These are phyloP conservation scores for Parotocinclus haroldoi DNA, from an alignment of 2,797 vertebrate genomes.

Conservation along the genomic window DNA sequence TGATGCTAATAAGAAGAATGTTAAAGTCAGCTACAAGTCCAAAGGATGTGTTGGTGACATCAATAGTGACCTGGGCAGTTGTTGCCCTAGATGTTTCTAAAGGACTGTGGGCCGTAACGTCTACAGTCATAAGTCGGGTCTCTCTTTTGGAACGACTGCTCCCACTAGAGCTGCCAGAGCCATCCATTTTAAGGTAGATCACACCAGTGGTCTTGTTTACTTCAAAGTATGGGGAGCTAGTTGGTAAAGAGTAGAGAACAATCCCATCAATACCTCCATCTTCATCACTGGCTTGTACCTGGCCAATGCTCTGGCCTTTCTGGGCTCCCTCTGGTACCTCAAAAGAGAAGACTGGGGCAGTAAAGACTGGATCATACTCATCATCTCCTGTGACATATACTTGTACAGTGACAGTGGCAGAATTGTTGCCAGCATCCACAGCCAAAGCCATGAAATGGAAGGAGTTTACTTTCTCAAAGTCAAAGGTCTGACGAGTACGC, in stretches of 20 bases:
- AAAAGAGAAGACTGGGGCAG: constrained; percentile 80
- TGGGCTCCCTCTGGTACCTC: constrained; percentile 87
- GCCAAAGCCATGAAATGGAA: constrained; percentile 86
- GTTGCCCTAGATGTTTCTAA: constrained; percentile 82
- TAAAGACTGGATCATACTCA: constrained; percentile 91
- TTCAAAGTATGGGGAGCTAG: constrained; percentile 84
- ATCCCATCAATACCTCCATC: constrained; percentile 91
- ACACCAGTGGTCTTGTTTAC: constrained; percentile 90
- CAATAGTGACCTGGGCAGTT: constrained; percentile 78
- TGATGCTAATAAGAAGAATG: constrained; percentile 84
- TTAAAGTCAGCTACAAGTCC: constrained; percentile 87
- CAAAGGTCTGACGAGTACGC: constrained; percentile 79
- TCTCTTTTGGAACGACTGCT: constrained; percentile 77
- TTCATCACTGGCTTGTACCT: constrained; percentile 87
- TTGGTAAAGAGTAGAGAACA: constrained; percentile 84
- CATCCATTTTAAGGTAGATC: constrained; percentile 85
- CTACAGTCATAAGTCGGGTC: constrained; percentile 82
- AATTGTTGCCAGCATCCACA: constrained; percentile 86
- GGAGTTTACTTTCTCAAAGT: constrained; percentile 88
- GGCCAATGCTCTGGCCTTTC: constrained; percentile 89
- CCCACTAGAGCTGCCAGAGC: constrained; percentile 66
- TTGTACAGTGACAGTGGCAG: constrained; percentile 88
- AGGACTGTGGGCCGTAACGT: constrained; percentile 86
- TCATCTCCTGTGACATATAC: constrained; percentile 92
- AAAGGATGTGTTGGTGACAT: constrained; percentile 89